Evolutionary conservation across 1,140 invertebrate species (phyloP), one percentile per base, ranked within the genome.

Genomic region (Anastrepha ludens): DNA sequence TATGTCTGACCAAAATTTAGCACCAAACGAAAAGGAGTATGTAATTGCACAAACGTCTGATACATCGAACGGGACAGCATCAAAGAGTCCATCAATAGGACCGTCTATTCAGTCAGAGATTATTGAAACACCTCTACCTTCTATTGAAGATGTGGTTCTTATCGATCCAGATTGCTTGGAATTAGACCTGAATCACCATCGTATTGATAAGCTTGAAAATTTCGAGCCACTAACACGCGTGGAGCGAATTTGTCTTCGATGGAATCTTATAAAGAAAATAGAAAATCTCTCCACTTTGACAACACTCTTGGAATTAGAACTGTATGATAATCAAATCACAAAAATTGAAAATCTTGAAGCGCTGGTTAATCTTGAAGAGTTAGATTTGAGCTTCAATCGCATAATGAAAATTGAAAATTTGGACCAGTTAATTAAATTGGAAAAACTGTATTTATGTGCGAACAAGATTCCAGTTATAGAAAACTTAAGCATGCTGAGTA

Each of bases 321-420:
- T 99, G 1, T 99, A 99, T 93, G 99, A 99, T 94, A 99, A 99
- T 94, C 98, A 98, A 94, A 98, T 99, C 74, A 96, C 96, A 1
- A 94, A 95, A 88, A 98, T 99, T 90, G 98, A 99, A 94, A 98
- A 98, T 93, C 94, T 99, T 20, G 96, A 98, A 89, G 93, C 94
- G 39, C 95, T 99, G 11, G 95, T 97, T 2, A 99, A 99, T 94
- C 94, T 99, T 70, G 96, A 98, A 91, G 94, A 97, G 87, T 94
- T 99, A 85, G 99, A 99, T 94, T 92, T 99, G 64, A 99, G 98
- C n/a, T 99, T 99, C 93, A 99, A 99, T 94, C 96, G 98, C 85
- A 96, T 99, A 13, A 96, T 95, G 90, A 96, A 97, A 93, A 98
- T 99, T 88, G 95, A 97, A 93, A 98, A 98, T 88, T 92, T 99